Conservation (phyloP, 53 echinoderm and acorn worm genomes). For the Zoroaster sp. region DNA sequence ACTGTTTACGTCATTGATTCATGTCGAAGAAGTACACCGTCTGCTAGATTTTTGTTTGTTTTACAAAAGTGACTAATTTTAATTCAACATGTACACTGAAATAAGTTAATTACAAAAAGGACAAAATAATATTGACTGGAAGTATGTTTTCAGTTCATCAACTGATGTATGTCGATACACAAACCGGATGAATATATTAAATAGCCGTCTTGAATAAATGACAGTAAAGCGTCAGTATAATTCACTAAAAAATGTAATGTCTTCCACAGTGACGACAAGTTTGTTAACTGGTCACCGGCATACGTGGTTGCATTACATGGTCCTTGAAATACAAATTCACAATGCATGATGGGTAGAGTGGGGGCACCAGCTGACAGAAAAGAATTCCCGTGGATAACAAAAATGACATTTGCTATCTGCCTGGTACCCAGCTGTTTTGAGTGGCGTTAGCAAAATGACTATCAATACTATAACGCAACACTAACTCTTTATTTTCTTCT, state of each 20-base stretch:
- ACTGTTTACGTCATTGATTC: too few species aligned
- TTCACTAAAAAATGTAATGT: constrained; percentile 13
- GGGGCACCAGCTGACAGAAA: constrained; percentile 24
- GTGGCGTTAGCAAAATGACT: constrained; percentile 13
- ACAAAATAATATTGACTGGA: too few species aligned
- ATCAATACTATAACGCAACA: constrained; percentile 22
- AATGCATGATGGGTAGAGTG: neutral
- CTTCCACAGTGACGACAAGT: neutral
- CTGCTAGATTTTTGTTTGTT: neutral
- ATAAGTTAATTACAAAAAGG: neutral
- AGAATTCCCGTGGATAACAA: constrained; percentile 11
- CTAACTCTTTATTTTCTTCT: constrained; percentile 27
- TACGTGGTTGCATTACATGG: neutral
- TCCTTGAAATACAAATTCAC: neutral
- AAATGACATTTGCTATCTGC: constrained; percentile 35
- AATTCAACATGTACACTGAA: neutral
- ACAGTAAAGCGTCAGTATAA: neutral
- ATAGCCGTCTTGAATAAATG: neutral
- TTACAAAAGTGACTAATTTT: neutral
- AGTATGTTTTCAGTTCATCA: too few species aligned
- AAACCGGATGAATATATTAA: too few species aligned
- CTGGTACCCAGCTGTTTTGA: constrained; percentile 27
- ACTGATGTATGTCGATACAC: too few species aligned
- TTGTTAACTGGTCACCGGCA: neutral
- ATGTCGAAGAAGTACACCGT: too few species aligned